These are phyloP conservation scores for Periophthalmus modestus DNA, from an alignment of 2,113 vertebrate genomes.

Conservation along the genomic window DNA sequence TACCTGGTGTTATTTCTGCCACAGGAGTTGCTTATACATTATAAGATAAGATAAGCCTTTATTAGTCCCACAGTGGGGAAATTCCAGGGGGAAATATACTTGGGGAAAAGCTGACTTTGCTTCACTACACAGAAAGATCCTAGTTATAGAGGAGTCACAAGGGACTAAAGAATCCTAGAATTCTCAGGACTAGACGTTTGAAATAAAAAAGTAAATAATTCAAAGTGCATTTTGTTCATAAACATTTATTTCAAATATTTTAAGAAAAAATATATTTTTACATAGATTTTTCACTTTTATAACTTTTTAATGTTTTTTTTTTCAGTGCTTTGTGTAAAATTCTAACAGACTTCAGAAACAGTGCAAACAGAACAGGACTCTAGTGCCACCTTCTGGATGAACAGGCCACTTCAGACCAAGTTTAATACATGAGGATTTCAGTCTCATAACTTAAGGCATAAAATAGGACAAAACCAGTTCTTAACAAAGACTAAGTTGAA, in stretches of 20 bases:
- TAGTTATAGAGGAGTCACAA: no score
- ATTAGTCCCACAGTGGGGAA: no score
- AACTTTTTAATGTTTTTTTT: constrained; percentile 71
- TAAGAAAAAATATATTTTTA: constrained; percentile 81
- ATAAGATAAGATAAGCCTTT: no score
- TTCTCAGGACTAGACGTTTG: neutral
- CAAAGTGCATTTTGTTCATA: constrained; percentile 75
- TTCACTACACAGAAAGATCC: no score
- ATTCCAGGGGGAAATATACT: no score
- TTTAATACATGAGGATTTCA: neutral
- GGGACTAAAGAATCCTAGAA: no score
- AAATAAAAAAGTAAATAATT: neutral
- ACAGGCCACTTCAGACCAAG: constrained; percentile 26
- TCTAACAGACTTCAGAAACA: constrained; percentile 77
- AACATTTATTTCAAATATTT: constrained; percentile 91
- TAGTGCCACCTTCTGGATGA: constrained; percentile 78
- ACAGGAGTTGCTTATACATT: no score
- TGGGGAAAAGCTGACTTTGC: no score
- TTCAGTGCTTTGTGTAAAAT: constrained; percentile 83
- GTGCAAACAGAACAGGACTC: constrained; percentile 81
- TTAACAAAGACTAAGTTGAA: neutral
- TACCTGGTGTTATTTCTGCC: no score
- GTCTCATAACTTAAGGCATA: neutral
- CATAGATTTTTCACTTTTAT: constrained; percentile 84
- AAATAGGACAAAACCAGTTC: neutral